Evolutionary conservation across 2,797 vertebrate genomes (phyloP).

Genomic region (Sciurus vulgaris): DNA sequence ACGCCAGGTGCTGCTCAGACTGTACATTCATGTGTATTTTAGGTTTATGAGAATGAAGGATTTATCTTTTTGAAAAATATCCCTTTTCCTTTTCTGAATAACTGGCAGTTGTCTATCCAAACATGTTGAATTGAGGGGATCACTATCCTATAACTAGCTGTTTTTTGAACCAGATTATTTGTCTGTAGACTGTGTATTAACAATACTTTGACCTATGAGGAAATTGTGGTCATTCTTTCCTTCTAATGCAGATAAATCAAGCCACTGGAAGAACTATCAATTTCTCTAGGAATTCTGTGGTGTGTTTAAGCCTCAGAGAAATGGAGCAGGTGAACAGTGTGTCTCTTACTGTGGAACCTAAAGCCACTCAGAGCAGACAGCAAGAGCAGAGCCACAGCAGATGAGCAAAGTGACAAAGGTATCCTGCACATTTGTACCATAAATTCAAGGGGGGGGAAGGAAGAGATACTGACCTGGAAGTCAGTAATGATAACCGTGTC

Average conservation of each 20-base stretch:
- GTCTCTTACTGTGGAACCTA: neutral
- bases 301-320: slow-evolving; percentile 5
- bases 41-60: neutral
- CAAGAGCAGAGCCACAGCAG: neutral
- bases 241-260: neutral
- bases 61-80: neutral
- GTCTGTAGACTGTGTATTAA: neutral
- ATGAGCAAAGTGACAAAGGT: neutral
- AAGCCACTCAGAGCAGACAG: neutral
- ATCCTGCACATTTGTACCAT: neutral
- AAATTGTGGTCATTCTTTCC: neutral
- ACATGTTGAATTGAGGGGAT: neutral
- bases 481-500: neutral
- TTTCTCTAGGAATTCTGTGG: neutral
- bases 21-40: neutral
- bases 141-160: neutral
- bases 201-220: neutral
- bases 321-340: neutral
- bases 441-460: neutral
- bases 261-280: neutral
- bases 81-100: neutral
- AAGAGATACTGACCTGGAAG: neutral
- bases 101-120: neutral
- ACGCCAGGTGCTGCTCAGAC: neutral
- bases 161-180: neutral